Base-by-base conservation (phyloP, 1,140 invertebrate species). In the Branchinecta lynchi region DNA sequence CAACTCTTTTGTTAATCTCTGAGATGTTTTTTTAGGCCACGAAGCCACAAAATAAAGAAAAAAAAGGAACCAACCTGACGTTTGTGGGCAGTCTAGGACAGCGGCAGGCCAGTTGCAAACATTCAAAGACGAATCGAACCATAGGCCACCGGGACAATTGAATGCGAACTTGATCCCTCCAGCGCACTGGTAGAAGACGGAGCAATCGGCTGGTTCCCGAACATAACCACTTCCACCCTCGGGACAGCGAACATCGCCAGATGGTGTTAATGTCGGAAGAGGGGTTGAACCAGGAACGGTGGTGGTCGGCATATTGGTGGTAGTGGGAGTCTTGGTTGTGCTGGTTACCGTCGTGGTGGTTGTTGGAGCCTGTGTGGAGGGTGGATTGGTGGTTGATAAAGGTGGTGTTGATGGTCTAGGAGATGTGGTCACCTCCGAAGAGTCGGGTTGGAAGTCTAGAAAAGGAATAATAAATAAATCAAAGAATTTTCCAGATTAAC, bases 111-210 rank as follows among this genome's bases (percentile, higher is more conserved):
- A 75, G 21, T 77, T 76, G 66, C 79, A 81, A 12, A 80, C 78
- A 73, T 82, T 76, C 12, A 72, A 82, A 1, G 76, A 74, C 66
- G 83, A 76, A 68, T 84, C 81, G 73, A 83, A 86, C 72, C 79
- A 80, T 8, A 84, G 78, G 71, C 84, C 83, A 68, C 82, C 81
- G 0, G 79, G 75, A 72, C 85, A 87, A 2, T 72, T 21, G 46
- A 80, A 76, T 44, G 78, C 72, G 7, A 80, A 74, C 45, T 81
- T 79, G 8, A 75, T 45, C 0, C 83, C 82, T 60, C 81, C 74
- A n/a, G 82, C 80, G 72, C 87, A 89, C 44, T 85, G 80, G 69
- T 86, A 83, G 76, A 85, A 89, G 67, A 83, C 81, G 0, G 83
- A 82, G 75, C 87, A 89, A 68, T 86, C 84, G 0, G 82, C 80